These are phyloP conservation scores for Priocnemis perturbator DNA, from an alignment of 2,888 invertebrate genomes.

Conservation along the genomic window DNA sequence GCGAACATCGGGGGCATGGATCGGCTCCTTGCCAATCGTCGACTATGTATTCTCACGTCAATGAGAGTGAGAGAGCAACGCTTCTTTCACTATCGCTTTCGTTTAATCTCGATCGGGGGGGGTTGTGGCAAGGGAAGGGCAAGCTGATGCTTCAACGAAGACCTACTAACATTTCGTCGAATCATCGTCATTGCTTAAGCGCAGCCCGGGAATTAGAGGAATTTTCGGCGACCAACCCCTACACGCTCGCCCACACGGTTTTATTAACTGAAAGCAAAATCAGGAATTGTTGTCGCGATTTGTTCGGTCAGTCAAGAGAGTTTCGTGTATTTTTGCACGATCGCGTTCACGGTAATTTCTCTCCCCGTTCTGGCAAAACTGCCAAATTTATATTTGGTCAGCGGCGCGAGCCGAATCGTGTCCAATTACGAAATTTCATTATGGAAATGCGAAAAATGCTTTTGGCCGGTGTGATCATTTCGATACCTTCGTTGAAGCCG, in stretches of 20 bases:
- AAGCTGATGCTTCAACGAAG: constrained; percentile 25
- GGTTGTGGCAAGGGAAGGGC: neutral
- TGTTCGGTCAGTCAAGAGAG: neutral
- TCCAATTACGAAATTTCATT: constrained; percentile 23
- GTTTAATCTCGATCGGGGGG: constrained; percentile 38
- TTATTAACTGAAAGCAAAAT: neutral
- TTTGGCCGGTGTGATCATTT: constrained; percentile 14
- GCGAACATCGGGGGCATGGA: constrained; percentile 34
- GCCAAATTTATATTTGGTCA: neutral
- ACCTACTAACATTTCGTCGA: constrained; percentile 51
- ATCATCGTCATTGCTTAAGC: constrained; percentile 43
- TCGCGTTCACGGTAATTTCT: too few relatives aligned
- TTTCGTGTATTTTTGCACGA: too few relatives aligned
- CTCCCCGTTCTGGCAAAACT: too few relatives aligned
- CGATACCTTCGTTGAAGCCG: neutral
- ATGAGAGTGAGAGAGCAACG: constrained; percentile 35
- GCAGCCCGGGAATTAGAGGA: constrained; percentile 28
- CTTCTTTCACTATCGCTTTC: constrained; percentile 40
- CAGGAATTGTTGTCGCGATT: neutral
- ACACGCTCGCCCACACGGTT: neutral
- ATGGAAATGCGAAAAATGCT: constrained; percentile 22
- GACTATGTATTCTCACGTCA: constrained; percentile 37
- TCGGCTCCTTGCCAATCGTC: constrained; percentile 22
- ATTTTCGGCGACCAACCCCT: constrained; percentile 15
- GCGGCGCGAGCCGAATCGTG: neutral